A percentile compares a stretch with the other conserved stretches of the same genome.
These are phyloP conservation scores for Mycetomoellerius zeteki DNA, from an alignment of 1,140 invertebrate genomes.

Conservation along the genomic window DNA sequence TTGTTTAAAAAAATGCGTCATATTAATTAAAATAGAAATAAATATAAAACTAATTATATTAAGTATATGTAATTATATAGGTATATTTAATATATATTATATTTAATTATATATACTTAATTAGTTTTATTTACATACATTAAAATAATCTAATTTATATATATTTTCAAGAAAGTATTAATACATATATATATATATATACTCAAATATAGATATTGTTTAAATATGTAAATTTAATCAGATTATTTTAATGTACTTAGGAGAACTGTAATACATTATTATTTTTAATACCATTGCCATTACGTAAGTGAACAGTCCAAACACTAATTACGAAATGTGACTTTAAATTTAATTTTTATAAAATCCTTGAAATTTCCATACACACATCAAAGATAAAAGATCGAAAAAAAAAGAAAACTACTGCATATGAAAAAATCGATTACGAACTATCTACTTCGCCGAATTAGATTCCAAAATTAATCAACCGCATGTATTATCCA, in stretches of 20 bases:
- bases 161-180: too few relatives aligned
- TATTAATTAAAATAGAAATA: neutral
- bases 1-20: too few relatives aligned
- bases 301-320: neutral
- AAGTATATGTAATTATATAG: neutral
- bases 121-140: too few relatives aligned
- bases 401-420: neutral
- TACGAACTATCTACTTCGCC: neutral
- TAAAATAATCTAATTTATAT: neutral
- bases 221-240: neutral
- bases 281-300: neutral
- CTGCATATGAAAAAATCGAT: neutral
- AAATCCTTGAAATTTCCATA: neutral
- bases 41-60: neutral
- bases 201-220: too few relatives aligned
- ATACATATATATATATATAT: too few relatives aligned
- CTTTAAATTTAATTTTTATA: neutral
- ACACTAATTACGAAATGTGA: neutral
- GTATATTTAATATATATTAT: too few relatives aligned
- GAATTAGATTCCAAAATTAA: constrained; percentile 51
- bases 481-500: constrained; percentile 46
- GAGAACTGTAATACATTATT: too few relatives aligned
- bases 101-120: too few relatives aligned
- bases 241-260: neutral
- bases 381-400: neutral